Percentiles rank a stretch among this genome's conserved stretches.
phyloP scores from a whole-genome alignment of 2,113 vertebrate genomes.

The Gnathonemus longibarbis region DNA sequence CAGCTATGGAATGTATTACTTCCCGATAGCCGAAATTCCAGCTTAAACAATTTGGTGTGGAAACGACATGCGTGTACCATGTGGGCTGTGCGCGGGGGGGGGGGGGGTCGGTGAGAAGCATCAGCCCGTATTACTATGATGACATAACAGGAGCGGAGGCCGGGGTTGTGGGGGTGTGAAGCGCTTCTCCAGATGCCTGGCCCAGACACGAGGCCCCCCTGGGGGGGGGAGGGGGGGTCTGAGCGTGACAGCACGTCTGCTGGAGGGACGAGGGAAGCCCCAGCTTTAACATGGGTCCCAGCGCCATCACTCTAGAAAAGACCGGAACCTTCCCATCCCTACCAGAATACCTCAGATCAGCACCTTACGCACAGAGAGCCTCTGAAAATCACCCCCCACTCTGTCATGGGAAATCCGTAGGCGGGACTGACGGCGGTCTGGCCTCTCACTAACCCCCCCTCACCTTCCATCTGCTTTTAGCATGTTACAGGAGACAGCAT shows the following conservation, averaged over 20 bases:
- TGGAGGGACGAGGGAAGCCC: not conserved
- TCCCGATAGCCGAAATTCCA: not conserved
- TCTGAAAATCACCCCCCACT: not conserved
- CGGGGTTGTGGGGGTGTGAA: slow-evolving; percentile 17
- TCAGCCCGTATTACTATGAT: not conserved
- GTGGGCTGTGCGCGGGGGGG: not conserved
- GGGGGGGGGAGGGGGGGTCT: slow-evolving; percentile 18
- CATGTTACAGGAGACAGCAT: slow-evolving; percentile 12
- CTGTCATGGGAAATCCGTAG: not conserved
- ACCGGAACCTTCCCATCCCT: not conserved
- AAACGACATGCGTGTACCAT: not conserved
- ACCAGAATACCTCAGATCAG: not conserved
- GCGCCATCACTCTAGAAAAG: not conserved
- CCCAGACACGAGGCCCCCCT: slow-evolving; percentile 7
- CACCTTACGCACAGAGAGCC: not conserved
- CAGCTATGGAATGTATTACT: not conserved
- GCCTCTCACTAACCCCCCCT: not conserved
- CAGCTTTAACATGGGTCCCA: not conserved
- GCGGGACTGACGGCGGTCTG: not conserved
- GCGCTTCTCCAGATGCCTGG: slow-evolving; percentile 46
- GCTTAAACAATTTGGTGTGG: not conserved
- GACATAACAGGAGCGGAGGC: not conserved
- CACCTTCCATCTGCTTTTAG: slow-evolving; percentile 16
- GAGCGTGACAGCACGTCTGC: not conserved
- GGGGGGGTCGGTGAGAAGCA: not conserved